phyloP scores from a whole-genome alignment of 2,113 vertebrate species.

The Bubo scandiacus region DNA sequence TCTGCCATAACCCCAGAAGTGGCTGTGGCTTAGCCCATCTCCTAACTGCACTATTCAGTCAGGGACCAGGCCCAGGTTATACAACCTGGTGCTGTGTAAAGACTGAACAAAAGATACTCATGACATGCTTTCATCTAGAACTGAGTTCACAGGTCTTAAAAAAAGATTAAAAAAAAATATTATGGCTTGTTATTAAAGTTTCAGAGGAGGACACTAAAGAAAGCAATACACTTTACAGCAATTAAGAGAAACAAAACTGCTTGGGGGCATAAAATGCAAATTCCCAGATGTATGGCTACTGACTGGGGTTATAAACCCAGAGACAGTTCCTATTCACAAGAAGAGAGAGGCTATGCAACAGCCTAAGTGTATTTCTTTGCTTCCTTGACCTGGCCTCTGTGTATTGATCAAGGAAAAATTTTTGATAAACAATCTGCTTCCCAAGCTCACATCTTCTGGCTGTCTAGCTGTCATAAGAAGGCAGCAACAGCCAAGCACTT shows the following conservation, averaged over 20 bases:
- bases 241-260: neutral
- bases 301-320: neutral
- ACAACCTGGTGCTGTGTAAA: neutral
- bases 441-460: neutral
- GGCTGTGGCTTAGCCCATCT: neutral
- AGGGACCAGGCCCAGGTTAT: neutral
- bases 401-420: neutral
- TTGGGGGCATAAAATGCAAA: neutral
- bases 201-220: neutral
- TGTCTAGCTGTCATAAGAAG: neutral
- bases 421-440: neutral
- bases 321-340: neutral
- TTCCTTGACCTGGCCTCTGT: neutral
- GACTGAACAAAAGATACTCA: neutral
- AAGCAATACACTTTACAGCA: neutral
- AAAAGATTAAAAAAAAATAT: neutral
- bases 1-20: neutral
- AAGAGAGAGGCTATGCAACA: neutral
- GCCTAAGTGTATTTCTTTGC: neutral
- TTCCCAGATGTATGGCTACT: neutral
- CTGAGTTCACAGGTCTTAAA: neutral
- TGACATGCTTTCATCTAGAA: neutral
- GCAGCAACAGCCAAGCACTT: neutral
- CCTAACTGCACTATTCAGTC: accelerated
- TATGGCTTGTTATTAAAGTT: neutral